Base-by-base conservation (phyloP, 2,113 vertebrate species). In the Gadus chalcogrammus region DNA sequence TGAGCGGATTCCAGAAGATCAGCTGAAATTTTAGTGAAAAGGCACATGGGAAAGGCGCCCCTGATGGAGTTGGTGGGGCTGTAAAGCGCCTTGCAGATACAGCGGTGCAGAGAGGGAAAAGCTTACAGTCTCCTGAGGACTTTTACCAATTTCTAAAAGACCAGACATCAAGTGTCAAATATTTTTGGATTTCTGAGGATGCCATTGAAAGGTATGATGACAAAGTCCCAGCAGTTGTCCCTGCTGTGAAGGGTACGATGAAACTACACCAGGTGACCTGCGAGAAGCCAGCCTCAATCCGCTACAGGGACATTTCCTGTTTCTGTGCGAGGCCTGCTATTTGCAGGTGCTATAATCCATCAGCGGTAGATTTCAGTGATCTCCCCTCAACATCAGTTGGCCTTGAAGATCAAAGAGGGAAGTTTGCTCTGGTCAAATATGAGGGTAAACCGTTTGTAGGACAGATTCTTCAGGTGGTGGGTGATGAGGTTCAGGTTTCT, bases 41-140 rank as follows among this genome's bases (percentile, higher is more conserved):
- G 42, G 5, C 13, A 15, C 38, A 70, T 24, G 69, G 60, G 15
- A 63, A 53, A 31, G 42, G 42, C 18, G 69, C 60, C 15, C 60
- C 69, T 70, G 60, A 63, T 70, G 38, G 18, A 27, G 69, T 63
- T 18, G 22, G 68, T 70, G 59, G 68, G 18, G 61, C 61, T 62
- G 69, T 55, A 1, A 70, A 70, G 59, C 35, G 3, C 28, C 62
- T 62, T 16, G 69, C 56, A 18, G 55, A 69, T 62, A 4, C 58
- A 60, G 58, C 58, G 9, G 58, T 60, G 3, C 58, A 60, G 17
- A 60, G 58, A 60, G 58, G 58, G 20, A 20, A 20, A 20, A 20
- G 20, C 20, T 20, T 20, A 20, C 20, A 20, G 20, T 20, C 20
- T 20, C 20, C 20, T 20, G 20, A 20, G 20, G 20, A 20, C 20